Evolutionary conservation across 2,888 invertebrate species (phyloP).

Genomic region (Sinelater perroti): DNA sequence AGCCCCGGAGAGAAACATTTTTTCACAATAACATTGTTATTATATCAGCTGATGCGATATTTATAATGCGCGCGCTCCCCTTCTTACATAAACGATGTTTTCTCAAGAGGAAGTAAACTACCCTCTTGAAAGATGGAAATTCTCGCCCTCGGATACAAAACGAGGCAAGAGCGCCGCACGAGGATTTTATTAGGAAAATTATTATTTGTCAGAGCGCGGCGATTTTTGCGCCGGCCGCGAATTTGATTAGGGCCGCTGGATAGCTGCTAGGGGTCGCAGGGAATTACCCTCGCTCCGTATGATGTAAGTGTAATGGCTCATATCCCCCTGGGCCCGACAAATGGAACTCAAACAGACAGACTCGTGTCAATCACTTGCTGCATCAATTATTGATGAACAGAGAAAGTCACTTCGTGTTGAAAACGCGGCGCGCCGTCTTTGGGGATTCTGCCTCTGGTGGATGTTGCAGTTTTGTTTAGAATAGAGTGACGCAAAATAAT

Average conservation of each 20-base stretch:
- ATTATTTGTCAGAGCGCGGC: slow-evolving; percentile 22
- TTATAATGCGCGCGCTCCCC: slow-evolving; percentile 35
- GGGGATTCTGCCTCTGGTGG: too few species aligned
- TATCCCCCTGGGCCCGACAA: slow-evolving; percentile 33
- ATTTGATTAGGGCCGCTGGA: slow-evolving; percentile 28
- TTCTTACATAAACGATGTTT: slow-evolving; percentile 38
- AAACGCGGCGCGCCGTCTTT: slow-evolving; percentile 15
- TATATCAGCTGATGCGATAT: slow-evolving; percentile 37
- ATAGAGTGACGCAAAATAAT: too few species aligned
- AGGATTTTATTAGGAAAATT: slow-evolving; percentile 37
- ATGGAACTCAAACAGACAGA: slow-evolving; percentile 40
- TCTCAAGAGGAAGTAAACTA: slow-evolving; percentile 37
- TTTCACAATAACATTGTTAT: slow-evolving; percentile 31
- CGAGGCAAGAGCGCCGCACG: slow-evolving; percentile 33
- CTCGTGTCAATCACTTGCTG: slow-evolving; percentile 36
- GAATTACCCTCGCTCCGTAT: slow-evolving; percentile 28
- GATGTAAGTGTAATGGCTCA: slow-evolving; percentile 30
- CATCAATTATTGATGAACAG: slow-evolving; percentile 38
- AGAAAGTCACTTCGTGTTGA: slow-evolving; percentile 34
- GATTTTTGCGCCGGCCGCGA: slow-evolving; percentile 20
- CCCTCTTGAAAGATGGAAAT: slow-evolving; percentile 41
- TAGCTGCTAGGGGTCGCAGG: slow-evolving; percentile 22
- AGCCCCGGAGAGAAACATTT: slow-evolving; percentile 14
- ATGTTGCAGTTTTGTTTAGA: neutral
- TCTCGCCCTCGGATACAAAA: slow-evolving; percentile 38